Evolutionary conservation across 2,888 invertebrate genomes (phyloP).

Genomic region (Cantharis lateralis): DNA sequence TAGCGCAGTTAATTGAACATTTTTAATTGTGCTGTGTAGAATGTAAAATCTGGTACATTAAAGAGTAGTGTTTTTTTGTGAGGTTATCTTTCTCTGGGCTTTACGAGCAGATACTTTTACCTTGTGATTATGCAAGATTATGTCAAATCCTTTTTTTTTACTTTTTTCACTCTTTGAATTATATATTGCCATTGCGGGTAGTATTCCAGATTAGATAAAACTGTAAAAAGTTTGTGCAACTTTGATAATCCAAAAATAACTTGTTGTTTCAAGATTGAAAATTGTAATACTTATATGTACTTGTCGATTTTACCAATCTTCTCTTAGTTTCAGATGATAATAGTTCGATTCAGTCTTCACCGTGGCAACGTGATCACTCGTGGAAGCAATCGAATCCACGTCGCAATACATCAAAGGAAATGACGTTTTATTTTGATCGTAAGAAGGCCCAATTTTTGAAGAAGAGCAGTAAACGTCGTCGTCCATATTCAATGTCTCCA

Average conservation of each 20-base stretch:
- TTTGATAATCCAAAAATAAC: too few species aligned
- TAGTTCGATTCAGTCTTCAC: constrained; percentile 87
- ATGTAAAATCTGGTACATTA: background rate
- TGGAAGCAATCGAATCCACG: constrained; percentile 84
- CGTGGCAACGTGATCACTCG: constrained; percentile 88
- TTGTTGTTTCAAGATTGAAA: too few species aligned
- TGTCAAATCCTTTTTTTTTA: too few species aligned
- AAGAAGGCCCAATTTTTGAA: constrained; percentile 49
- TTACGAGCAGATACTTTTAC: background rate
- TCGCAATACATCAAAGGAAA: constrained; percentile 73
- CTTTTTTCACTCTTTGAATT: too few species aligned
- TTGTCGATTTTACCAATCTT: background rate
- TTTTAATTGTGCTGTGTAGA: background rate
- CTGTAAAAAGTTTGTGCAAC: too few species aligned
- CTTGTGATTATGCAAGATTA: too few species aligned
- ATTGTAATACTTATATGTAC: too few species aligned
- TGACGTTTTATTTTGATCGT: constrained; percentile 72
- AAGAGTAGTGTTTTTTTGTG: background rate
- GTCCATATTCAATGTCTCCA: constrained; percentile 34
- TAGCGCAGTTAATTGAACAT: background rate
- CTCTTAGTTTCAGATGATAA: constrained; percentile 83
- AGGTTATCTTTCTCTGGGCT: background rate
- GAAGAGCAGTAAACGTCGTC: constrained; percentile 41
- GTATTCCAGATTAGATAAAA: too few species aligned
- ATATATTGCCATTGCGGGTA: too few species aligned